A percentile compares a stretch with the other conserved stretches of the same genome.
phyloP scores from a whole-genome alignment of 2,888 invertebrate species.

The Callinectes sapidus region DNA sequence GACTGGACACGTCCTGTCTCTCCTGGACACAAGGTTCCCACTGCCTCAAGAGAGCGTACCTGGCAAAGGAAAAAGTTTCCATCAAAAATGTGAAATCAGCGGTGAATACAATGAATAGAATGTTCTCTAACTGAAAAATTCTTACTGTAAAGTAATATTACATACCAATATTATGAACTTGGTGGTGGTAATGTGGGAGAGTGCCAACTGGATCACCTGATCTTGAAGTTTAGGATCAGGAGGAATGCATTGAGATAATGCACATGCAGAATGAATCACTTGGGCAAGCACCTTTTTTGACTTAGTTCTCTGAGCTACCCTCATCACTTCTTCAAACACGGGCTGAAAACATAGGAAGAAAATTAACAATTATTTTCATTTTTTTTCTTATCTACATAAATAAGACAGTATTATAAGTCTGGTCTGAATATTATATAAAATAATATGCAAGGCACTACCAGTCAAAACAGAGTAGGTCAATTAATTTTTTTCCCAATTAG shows the following conservation, averaged over 20 bases:
- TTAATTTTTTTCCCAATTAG: too few species aligned
- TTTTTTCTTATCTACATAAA: background rate
- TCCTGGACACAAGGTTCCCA: constrained; percentile 62
- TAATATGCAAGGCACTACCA: too few species aligned
- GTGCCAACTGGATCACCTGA: constrained; percentile 64
- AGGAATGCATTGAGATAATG: constrained; percentile 53
- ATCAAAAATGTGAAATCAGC: background rate
- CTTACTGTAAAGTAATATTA: background rate
- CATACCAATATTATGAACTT: constrained; percentile 60
- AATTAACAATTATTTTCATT: background rate
- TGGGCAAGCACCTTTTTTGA: constrained; percentile 62
- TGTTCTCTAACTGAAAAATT: background rate
- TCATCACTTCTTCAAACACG: constrained; percentile 65
- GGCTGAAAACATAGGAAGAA: constrained; percentile 27
- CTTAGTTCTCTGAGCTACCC: constrained; percentile 50
- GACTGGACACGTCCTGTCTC: constrained; percentile 52
- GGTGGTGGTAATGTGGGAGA: constrained; percentile 50
- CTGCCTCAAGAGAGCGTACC: constrained; percentile 68
- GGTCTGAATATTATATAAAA: too few species aligned
- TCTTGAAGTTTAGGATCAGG: constrained; percentile 60
- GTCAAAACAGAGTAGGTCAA: too few species aligned
- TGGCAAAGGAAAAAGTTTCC: background rate
- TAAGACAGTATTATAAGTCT: too few species aligned
- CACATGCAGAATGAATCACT: constrained; percentile 57
- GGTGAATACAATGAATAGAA: background rate